These are phyloP conservation scores for Drosophila setifemur DNA, from an alignment of 1,140 invertebrate species.

Conservation along the genomic window DNA sequence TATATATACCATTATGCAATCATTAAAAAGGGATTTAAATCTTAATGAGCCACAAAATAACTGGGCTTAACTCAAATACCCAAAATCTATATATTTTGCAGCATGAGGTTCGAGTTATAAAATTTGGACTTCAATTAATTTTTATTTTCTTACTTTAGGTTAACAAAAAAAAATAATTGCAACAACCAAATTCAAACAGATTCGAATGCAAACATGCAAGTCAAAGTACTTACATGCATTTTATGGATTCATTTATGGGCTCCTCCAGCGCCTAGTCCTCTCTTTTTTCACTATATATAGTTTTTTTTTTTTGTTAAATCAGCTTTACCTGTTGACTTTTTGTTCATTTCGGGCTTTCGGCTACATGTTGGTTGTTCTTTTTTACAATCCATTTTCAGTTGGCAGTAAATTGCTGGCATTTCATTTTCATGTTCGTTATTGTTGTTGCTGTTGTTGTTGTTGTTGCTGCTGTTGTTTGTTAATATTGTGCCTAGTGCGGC, in stretches of 20 bases:
- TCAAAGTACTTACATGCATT: not conserved
- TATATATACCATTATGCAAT: too few species aligned
- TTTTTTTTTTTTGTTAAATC: conserved; percentile 9
- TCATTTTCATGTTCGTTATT: conserved; percentile 26
- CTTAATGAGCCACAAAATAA: too few species aligned
- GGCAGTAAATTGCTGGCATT: conserved; percentile 43
- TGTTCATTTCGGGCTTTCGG: conserved; percentile 26
- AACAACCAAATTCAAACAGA: conserved; percentile 1
- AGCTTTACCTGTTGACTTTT: conserved; percentile 38
- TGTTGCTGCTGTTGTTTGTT: conserved; percentile 40
- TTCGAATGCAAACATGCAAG: conserved; percentile 2
- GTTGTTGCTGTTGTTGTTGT: not conserved
- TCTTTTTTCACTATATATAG: conserved; percentile 12
- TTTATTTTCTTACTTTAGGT: not conserved
- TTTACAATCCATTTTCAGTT: conserved; percentile 23
- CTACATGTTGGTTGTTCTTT: conserved; percentile 12
- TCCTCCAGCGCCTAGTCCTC: conserved; percentile 3
- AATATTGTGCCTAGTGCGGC: conserved; percentile 45
- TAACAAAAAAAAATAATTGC: not conserved
- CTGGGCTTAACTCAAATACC: too few species aligned
- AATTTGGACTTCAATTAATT: too few species aligned
- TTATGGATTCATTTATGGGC: not conserved
- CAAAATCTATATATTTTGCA: too few species aligned
- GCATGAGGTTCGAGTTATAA: too few species aligned
- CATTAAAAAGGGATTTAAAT: too few species aligned